These are phyloP conservation scores for Maniola jurtina DNA, from an alignment of 1,140 invertebrate species.

Conservation along the genomic window DNA sequence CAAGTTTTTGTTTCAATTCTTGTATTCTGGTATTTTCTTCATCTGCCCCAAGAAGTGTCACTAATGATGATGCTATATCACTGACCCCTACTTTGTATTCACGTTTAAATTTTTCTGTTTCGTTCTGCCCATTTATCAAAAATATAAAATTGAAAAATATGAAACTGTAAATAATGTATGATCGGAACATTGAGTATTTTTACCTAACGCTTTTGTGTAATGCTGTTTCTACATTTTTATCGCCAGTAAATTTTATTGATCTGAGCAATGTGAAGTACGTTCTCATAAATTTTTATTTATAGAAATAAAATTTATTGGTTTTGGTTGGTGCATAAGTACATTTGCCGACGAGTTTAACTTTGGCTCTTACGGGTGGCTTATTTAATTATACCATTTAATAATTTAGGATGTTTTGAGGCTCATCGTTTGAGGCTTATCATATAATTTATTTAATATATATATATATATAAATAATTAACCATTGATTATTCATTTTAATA, in stretches of 20 bases:
- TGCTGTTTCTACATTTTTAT: slow-evolving; percentile 35
- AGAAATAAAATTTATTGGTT: slow-evolving; percentile 30
- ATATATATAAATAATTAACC: too few species aligned
- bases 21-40: slow-evolving; percentile 38
- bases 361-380: background rate
- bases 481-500: too few species aligned
- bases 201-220: slow-evolving; percentile 16
- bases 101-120: slow-evolving; percentile 6
- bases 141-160: slow-evolving; percentile 18
- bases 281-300: slow-evolving; percentile 40
- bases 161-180: slow-evolving; percentile 20
- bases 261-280: slow-evolving; percentile 25
- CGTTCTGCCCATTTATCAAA: slow-evolving; percentile 17
- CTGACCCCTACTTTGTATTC: slow-evolving; percentile 36
- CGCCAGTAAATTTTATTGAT: slow-evolving; percentile 39
- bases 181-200: slow-evolving; percentile 11
- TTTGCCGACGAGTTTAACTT: background rate
- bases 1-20: slow-evolving; percentile 53
- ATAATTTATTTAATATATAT: too few species aligned
- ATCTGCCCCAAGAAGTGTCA: slow-evolving; percentile 33
- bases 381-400: too few species aligned
- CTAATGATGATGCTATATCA: slow-evolving; percentile 42
- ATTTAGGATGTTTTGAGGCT: too few species aligned
- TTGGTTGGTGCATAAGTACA: background rate
- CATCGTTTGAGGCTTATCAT: too few species aligned